Base-by-base conservation (phyloP, 2,888 invertebrate species). In the Diadegma fenestrale region DNA sequence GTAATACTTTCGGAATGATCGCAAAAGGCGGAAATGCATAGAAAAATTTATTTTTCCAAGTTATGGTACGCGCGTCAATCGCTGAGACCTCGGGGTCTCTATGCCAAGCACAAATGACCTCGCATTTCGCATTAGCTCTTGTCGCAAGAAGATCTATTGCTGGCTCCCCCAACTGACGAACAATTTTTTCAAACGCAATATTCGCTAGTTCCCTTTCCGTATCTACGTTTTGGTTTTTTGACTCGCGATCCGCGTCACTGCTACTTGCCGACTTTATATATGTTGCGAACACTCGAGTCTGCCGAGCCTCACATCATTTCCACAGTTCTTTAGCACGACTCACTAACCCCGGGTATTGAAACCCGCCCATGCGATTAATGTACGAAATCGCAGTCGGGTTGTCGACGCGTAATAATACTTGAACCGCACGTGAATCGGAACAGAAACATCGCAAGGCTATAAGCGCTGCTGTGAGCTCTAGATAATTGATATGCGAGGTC, bases 11-110 rank as follows among this genome's bases (percentile, higher is more conserved):
- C 2, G 83, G 22, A 33, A 88, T 87, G 19, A 89, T 43, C 3
- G 86, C 69, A 63, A 90, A 90, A 0, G 85, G 86, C 12, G 89
- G 88, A 58, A 88, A 89, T 2, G 87, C 88, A 73, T 89, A 89
- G 71, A 87, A 87, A 58, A 41, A 82, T 12, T 41, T 30, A 14
- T 80, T 33, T 64, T 61, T 73, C 87, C 86, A 88, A 26, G 33
- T 33, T 12, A 87, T 76, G 1, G 87, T 87, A n/a, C 88, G 86
- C 10, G 84, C 84, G 22, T 87, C 81, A 19, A 88, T 77, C 0
- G 63, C 73, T 14, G 63, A 26, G 0, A 86, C 87, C 7, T 78
- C 80, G 5, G 87, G 82, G 19, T 88, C 88, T 76, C 80, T 73
- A 73, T 85, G 75, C 82, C 87, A 87, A 10, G 87, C 78, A 37